Percentiles rank a stretch among this genome's conserved stretches.
These are phyloP conservation scores for Acleris cristana DNA, from an alignment of 2,888 invertebrate species.

Conservation along the genomic window DNA sequence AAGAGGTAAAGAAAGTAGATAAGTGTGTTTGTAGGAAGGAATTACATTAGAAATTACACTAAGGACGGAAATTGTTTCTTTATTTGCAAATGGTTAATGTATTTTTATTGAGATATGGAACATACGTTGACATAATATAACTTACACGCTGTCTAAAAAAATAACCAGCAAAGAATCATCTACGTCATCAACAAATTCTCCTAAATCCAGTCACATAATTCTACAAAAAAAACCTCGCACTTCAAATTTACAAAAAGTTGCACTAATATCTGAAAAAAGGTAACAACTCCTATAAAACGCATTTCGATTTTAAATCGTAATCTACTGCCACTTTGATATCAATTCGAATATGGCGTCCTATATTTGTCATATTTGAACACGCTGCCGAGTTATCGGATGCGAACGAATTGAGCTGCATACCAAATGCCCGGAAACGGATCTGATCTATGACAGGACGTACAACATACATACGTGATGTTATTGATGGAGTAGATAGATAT, in stretches of 20 bases:
- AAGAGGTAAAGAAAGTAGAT: not conserved
- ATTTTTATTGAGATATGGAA: too few relatives aligned
- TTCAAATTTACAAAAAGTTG: too few relatives aligned
- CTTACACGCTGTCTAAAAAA: too few relatives aligned
- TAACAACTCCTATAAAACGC: too few relatives aligned
- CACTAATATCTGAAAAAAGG: too few relatives aligned
- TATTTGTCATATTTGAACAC: not conserved
- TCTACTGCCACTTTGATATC: not conserved
- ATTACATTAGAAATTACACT: not conserved
- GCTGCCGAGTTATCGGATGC: constrained; percentile 41
- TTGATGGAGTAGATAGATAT: constrained; percentile 24
- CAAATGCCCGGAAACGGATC: constrained; percentile 55
- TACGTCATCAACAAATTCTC: too few relatives aligned
- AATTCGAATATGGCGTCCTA: not conserved
- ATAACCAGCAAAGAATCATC: too few relatives aligned
- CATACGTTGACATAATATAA: too few relatives aligned
- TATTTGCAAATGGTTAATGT: too few relatives aligned
- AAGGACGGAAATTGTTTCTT: too few relatives aligned
- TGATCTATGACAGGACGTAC: constrained; percentile 45
- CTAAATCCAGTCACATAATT: too few relatives aligned
- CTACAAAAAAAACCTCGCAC: too few relatives aligned
- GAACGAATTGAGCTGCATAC: constrained; percentile 52
- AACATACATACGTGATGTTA: constrained; percentile 40
- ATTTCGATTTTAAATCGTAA: not conserved
- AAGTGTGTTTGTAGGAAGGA: not conserved